Conservation (phyloP, 2,888 invertebrate species). For the Coelogynopora nodosa region DNA sequence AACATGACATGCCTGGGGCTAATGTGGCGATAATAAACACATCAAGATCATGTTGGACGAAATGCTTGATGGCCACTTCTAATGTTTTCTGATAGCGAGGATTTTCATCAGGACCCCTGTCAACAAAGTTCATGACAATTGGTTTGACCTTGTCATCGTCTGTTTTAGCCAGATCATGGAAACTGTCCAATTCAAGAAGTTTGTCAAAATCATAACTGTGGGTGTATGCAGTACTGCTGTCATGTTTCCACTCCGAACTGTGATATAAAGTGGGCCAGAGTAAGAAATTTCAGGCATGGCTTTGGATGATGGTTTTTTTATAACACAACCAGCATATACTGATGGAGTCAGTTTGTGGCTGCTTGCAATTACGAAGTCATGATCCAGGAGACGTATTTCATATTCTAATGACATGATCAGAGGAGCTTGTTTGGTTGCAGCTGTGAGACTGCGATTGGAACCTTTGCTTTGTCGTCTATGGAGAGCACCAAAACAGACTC, state of each 20-base stretch:
- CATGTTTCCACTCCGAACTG: too few species aligned
- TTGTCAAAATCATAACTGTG: not conserved
- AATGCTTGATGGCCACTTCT: not conserved
- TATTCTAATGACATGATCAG: not conserved
- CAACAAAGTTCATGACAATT: not conserved
- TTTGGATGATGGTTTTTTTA: too few species aligned
- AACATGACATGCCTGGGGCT: conserved; percentile 24
- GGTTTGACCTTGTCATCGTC: not conserved
- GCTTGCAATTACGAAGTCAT: not conserved
- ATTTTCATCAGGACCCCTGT: not conserved
- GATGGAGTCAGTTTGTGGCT: not conserved
- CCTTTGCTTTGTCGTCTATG: not conserved
- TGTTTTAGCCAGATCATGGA: not conserved
- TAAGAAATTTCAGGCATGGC: too few species aligned
- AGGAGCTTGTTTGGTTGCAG: not conserved
- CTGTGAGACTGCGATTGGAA: not conserved
- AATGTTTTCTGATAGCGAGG: not conserved
- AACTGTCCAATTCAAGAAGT: not conserved
- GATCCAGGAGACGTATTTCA: not conserved
- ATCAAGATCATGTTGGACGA: not conserved
- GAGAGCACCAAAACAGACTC: too few species aligned
- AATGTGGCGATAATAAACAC: conserved; percentile 9
- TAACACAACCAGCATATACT: not conserved
- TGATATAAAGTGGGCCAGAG: too few species aligned
- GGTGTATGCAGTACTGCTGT: not conserved